Conservation (phyloP, 2,113 vertebrate genomes). For the Himantopus leucocephalus region DNA sequence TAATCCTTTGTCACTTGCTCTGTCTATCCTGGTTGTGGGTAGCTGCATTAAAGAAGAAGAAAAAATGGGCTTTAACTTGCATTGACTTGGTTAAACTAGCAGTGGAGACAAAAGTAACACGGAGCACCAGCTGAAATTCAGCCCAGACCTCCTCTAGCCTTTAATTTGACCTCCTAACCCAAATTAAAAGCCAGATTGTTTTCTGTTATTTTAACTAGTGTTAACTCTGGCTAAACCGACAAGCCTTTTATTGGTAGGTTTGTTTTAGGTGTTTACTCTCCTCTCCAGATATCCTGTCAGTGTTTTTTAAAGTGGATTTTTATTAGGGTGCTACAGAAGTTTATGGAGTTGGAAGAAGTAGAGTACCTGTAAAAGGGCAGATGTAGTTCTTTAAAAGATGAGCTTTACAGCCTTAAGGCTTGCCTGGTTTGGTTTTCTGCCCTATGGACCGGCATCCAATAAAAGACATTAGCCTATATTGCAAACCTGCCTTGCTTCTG, state of each 20-base stretch:
- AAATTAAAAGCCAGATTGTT: slow-evolving; percentile 43
- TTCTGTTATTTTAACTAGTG: slow-evolving; percentile 52
- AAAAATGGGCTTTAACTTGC: background rate
- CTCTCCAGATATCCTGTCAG: background rate
- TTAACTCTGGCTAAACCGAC: slow-evolving; percentile 26
- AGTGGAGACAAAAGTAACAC: background rate
- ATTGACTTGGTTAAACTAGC: background rate
- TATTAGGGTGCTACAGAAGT: slow-evolving; percentile 39
- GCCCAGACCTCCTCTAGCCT: slow-evolving; percentile 14
- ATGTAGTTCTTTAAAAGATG: background rate
- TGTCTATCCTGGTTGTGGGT: background rate
- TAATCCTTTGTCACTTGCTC: background rate
- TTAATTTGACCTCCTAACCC: slow-evolving; percentile 42
- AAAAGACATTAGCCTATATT: background rate
- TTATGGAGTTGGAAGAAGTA: slow-evolving; percentile 23
- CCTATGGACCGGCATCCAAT: background rate
- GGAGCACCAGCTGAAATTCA: slow-evolving; percentile 24
- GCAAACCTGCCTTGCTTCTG: background rate
- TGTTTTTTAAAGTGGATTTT: slow-evolving; percentile 38
- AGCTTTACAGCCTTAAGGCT: background rate
- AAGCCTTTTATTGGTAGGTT: slow-evolving; percentile 21
- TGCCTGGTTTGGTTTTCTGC: background rate
- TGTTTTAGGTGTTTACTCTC: slow-evolving; percentile 31
- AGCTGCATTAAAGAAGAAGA: background rate
- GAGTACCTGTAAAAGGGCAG: slow-evolving; percentile 8